Evolutionary conservation across 2,113 vertebrate species (phyloP).

Genomic region (Cyanistes caeruleus): DNA sequence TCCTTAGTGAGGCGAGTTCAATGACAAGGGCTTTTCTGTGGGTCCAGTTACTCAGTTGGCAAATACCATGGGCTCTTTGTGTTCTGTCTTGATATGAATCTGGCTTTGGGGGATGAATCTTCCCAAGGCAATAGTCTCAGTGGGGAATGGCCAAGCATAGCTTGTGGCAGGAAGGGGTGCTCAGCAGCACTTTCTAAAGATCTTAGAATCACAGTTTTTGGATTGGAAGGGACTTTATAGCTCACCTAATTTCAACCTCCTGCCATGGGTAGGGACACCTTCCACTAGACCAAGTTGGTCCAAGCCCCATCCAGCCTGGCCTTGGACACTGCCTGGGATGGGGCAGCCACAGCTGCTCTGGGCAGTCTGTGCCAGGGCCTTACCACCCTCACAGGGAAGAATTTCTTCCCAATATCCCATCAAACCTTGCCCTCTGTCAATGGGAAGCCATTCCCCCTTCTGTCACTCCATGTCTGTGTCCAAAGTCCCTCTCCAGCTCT

Average conservation of each 20-base stretch:
- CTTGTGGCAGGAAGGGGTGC: neutral
- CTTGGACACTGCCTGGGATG: neutral
- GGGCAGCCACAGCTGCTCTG: neutral
- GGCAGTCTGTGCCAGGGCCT: neutral
- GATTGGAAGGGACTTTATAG: neutral
- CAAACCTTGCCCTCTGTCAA: neutral
- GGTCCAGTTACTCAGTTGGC: neutral
- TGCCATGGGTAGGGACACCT: neutral
- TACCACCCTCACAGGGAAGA: neutral
- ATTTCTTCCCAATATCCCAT: neutral
- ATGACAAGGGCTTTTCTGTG: neutral
- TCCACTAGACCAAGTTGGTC: neutral
- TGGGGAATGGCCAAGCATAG: neutral
- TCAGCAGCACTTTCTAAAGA: neutral
- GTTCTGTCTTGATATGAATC: neutral
- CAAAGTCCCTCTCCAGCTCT: neutral
- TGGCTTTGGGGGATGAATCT: neutral
- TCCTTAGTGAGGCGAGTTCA: neutral
- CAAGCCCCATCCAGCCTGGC: neutral
- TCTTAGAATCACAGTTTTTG: neutral
- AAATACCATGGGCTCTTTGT: neutral
- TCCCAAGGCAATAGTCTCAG: neutral
- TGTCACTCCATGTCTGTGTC: neutral
- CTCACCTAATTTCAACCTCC: neutral
- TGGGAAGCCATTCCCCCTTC: neutral